These are phyloP conservation scores for Triplophysa siluroides DNA, from an alignment of 2,113 vertebrate genomes.

Conservation along the genomic window DNA sequence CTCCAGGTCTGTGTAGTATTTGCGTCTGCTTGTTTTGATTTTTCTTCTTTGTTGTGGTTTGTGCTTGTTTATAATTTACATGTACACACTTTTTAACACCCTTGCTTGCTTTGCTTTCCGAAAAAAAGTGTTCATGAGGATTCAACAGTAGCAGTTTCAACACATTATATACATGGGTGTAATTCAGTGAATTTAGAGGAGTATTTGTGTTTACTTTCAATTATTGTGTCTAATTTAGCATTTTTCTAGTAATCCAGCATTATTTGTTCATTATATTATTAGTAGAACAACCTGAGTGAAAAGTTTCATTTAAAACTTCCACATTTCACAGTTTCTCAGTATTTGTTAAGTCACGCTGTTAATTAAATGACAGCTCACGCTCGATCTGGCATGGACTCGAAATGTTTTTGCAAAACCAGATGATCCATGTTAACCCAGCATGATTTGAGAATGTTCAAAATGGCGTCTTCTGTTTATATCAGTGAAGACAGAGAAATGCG, in stretches of 20 bases:
- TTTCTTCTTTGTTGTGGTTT: constrained; percentile 1
- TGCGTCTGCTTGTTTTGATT: constrained; percentile 6
- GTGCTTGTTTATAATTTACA: constrained; percentile 25
- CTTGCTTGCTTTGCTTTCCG: neutral
- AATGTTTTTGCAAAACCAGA: too few species aligned
- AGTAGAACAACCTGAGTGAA: too few species aligned
- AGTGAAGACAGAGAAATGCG: neutral
- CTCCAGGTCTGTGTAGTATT: constrained; percentile 23
- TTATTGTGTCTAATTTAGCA: constrained; percentile 5
- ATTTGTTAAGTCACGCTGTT: too few species aligned
- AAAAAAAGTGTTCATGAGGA: neutral
- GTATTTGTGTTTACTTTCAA: neutral
- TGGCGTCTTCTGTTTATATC: neutral
- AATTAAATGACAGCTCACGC: too few species aligned
- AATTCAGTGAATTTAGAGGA: neutral
- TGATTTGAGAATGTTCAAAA: too few species aligned
- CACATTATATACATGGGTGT: neutral
- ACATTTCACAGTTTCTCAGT: too few species aligned
- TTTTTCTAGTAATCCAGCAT: constrained; percentile 6
- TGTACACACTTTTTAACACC: neutral
- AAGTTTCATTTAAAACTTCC: too few species aligned
- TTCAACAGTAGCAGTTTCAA: neutral
- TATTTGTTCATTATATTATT: neutral
- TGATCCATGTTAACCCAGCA: too few species aligned
- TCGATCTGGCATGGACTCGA: too few species aligned